Conservation (phyloP, 1,140 invertebrate species). For the Tribolium madens region DNA sequence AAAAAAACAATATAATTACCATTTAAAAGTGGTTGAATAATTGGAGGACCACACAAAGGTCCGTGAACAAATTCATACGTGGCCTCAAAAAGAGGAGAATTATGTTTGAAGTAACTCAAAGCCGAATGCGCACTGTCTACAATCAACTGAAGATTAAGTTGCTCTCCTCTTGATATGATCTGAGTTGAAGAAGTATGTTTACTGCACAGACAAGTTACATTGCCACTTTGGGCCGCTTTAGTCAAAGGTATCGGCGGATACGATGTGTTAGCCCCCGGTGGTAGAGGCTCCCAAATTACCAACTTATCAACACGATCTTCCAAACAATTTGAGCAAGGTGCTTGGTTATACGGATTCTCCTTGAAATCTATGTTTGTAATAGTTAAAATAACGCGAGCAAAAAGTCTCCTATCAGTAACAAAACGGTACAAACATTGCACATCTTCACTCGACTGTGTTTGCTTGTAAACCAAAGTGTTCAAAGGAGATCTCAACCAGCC, state of each 20-base stretch:
- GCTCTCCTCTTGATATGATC: conserved; percentile 81
- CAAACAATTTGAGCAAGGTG: conserved; percentile 84
- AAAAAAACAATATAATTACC: conserved; percentile 60
- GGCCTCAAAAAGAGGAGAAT: conserved; percentile 83
- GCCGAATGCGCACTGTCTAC: conserved; percentile 86
- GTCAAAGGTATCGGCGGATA: conserved; percentile 68
- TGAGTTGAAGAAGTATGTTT: conserved; percentile 71
- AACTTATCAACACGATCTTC: conserved; percentile 86
- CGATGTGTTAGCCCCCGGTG: conserved; percentile 64
- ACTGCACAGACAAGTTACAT: conserved; percentile 75
- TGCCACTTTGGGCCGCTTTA: conserved; percentile 68
- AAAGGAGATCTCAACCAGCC: conserved; percentile 83
- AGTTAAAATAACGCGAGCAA: conserved; percentile 82
- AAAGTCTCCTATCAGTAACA: conserved; percentile 82
- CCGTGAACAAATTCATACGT: conserved; percentile 89
- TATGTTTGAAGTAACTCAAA: conserved; percentile 87
- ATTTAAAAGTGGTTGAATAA: conserved; percentile 80
- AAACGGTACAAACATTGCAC: conserved; percentile 86
- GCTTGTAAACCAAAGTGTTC: conserved; percentile 88
- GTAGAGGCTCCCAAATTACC: conserved; percentile 79
- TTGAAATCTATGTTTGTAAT: conserved; percentile 79
- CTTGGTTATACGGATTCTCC: conserved; percentile 81
- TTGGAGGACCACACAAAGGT: conserved; percentile 85
- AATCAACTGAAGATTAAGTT: conserved; percentile 81
- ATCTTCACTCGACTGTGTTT: conserved; percentile 74